Evolutionary conservation across 2,888 invertebrate genomes (phyloP), one percentile per base, ranked within the genome.

Genomic region (Chorisops tibialis): DNA sequence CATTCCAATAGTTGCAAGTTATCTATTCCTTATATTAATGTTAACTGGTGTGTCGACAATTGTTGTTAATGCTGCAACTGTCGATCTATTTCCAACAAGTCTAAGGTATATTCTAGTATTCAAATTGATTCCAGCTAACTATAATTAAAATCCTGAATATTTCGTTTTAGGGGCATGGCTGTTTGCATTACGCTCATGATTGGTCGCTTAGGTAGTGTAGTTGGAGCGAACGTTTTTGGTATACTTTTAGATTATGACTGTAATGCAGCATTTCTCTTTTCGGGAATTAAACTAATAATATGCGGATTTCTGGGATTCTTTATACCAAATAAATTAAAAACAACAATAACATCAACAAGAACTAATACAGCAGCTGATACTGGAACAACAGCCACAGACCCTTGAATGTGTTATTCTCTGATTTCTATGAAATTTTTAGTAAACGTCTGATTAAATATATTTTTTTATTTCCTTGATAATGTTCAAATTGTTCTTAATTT

Each of bases 181-280:
- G 69, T 82, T 51, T 80, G 81, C 37, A 79, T 82, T 61, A 80
- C 81, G 0, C 68, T 81, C 3, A 81, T 81, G 80, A 77, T 80
- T 70, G 82, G 82, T n/a, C 74, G 81, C 24, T 63, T 72, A 35
- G 81, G 81, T 0, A 81, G 81, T 49, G 78, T 81, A 58, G 73
- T 77, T 18, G 81, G 81, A 2, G 77, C 80, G 2, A 79, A 80
- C 67, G 65, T 79, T 19, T 71, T 78, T 4, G 81, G 81, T 6
- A 70, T 73, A 7, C 66, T 82, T 3, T 71, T 81, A 19, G 79
- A 79, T 58, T 72, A 75, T 63, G 69, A 78, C 49, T 82, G 82
- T 67, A 75, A 79, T 65, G 75, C 74, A 37, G 72, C 79, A 38
- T 81, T 81, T 68, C 63, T 71, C 5, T 60, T 68, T n/a, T 69